Evolutionary conservation across 1,140 invertebrate genomes (phyloP), one percentile per base, ranked within the genome.

Genomic region (Diprion similis): DNA sequence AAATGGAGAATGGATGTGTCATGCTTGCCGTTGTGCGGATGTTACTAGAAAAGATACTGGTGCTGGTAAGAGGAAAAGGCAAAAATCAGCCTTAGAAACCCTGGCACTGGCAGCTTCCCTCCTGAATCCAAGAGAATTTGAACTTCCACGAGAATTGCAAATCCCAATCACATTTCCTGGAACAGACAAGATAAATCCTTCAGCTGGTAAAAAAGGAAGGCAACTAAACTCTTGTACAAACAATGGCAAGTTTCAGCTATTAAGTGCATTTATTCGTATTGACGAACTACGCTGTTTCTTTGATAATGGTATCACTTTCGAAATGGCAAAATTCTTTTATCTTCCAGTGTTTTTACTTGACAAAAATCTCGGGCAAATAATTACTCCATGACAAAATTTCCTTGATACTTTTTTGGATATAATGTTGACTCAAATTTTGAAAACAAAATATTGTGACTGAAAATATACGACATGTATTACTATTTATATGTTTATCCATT

Each of bases 1-100:
- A n/a, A 89, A 91, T 78, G 96, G 96, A 0, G 93, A 96, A 84
- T 98, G 96, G 96, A 86, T 97, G 73, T 98, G 97, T 82, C 93
- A 95, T 77, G 92, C 93, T 76, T 98, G 96, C 82, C 89, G 88
- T 17, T 85, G 83, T 74, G 81, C 84, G 13, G 8, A 83, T 85
- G 77, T 83, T 71, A 85, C 89, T 84, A 82, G 86, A 79, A 80
- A 87, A 59, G 76, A 78, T 10, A 80, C 71, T 8, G 76, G 77
- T 71, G 69, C 72, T 51, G 78, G 81, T 73, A 85, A 88, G 68
- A 86, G 88, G 15, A 84, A 82, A 69, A 85, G 85, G 73, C 90
- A 83, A 89, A 92, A 83, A 81, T 90, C 89, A 64, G 90, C 93
- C 1, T 89, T 98, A 79, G 92, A 95, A 77, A 89, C 94, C 24